Evolutionary conservation across 2,888 invertebrate species (phyloP).

Genomic region (Onchidella celtica): DNA sequence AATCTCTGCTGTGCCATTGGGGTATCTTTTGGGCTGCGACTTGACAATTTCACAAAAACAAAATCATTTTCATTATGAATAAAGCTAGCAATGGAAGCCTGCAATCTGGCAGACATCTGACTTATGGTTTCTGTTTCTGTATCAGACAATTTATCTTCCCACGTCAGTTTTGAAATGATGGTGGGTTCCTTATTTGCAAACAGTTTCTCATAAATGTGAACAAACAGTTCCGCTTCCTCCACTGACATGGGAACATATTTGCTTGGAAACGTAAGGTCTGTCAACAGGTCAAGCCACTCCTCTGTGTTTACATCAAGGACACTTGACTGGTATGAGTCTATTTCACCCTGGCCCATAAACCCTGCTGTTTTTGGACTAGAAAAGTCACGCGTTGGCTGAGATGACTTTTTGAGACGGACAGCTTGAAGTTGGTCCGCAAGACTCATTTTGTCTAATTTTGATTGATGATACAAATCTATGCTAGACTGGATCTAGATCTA

Average conservation of each 20-base stretch:
- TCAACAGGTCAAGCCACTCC: slow-evolving; percentile 63
- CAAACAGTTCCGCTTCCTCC: slow-evolving; percentile 64
- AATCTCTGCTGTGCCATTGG: slow-evolving; percentile 65
- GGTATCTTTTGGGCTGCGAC: slow-evolving; percentile 73
- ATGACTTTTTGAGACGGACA: slow-evolving; percentile 61
- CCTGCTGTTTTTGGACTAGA: slow-evolving; percentile 69
- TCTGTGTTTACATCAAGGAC: slow-evolving; percentile 71
- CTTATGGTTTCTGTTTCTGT: slow-evolving; percentile 55
- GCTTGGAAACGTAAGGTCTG: slow-evolving; percentile 67
- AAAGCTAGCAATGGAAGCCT: slow-evolving; percentile 57
- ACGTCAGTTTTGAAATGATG: slow-evolving; percentile 44
- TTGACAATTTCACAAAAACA: slow-evolving; percentile 72
- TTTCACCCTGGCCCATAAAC: slow-evolving; percentile 55
- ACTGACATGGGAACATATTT: slow-evolving; percentile 60
- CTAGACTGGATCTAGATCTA: too few species aligned
- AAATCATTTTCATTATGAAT: slow-evolving; percentile 50
- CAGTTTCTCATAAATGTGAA: slow-evolving; percentile 63
- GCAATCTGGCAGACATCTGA: slow-evolving; percentile 55
- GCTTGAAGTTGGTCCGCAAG: slow-evolving; percentile 62
- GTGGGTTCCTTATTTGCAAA: slow-evolving; percentile 51
- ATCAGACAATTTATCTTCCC: slow-evolving; percentile 49
- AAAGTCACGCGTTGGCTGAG: slow-evolving; percentile 65
- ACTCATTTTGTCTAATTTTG: slow-evolving; percentile 21
- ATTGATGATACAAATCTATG: background rate
- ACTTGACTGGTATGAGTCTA: slow-evolving; percentile 59